Evolutionary conservation across 2,888 invertebrate genomes (phyloP), one percentile per base, ranked within the genome.

Genomic region (Fissipunctia ypsillon): DNA sequence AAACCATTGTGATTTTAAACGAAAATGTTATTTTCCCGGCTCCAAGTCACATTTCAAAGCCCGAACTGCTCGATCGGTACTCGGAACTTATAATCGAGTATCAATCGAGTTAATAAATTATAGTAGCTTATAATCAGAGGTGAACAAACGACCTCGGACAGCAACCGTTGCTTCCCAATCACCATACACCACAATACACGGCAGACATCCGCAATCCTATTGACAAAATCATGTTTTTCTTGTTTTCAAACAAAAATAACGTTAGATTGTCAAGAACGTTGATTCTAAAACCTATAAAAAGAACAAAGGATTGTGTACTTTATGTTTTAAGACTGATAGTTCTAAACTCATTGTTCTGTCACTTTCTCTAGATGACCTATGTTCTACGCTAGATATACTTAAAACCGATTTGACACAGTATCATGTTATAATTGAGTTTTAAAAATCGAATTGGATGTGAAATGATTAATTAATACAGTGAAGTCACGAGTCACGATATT

Each of bases 121-220:
- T 85, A 76, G 81, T 80, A 77, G 61, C 60, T 35, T 38, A 54
- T 41, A 48, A 54, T 25, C 72, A 60, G 88, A 91, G 94, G 92
- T 94, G 91, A 94, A 94, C 87, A 91, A 94, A 94, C 94, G 94
- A 88, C 94, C 94, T 94, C 93, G 92, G 72, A 76, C 75, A 75
- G 76, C 85, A 89, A 88, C 92, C 90, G 93, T 91, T 91, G 88
- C 72, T 88, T 90, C 88, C 89, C 88, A 90, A 93, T 92, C 89
- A 87, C 80, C 91, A 92, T 89, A 90, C 77, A 75, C 70, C 78
- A 88, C 87, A 88, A 88, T 88, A 87, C 83, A 60, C 83, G 84
- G 77, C 85, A 89, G 77, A 92, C 89, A 93, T 93, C 93, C 93
- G 93, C 91, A 90, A 93, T 91, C 92, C 80, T 78, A 84, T 84